Evolutionary conservation across 2,113 vertebrate species (phyloP).

Genomic region (Otus sunia): DNA sequence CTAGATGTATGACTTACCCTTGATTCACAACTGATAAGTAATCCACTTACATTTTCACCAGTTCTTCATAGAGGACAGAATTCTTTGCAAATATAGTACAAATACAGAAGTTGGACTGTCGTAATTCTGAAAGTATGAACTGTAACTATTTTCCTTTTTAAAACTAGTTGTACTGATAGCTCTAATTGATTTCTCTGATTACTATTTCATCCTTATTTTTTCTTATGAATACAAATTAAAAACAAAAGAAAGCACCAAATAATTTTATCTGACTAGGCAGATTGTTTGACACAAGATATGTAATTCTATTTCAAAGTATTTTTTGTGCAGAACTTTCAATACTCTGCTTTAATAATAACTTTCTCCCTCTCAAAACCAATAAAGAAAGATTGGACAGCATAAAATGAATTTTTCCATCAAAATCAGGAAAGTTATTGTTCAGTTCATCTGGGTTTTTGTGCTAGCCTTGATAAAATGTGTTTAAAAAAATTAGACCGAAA

Average conservation of each 20-base stretch:
- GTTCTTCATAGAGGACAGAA: neutral
- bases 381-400: neutral
- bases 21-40: neutral
- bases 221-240: neutral
- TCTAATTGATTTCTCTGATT: neutral
- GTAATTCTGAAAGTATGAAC: neutral
- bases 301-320: neutral
- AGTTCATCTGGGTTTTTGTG: neutral
- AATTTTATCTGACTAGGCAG: neutral
- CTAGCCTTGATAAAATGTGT: neutral
- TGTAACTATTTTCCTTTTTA: neutral
- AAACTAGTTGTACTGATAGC: neutral
- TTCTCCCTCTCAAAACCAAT: constrained; percentile 5
- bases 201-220: neutral
- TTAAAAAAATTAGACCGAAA: neutral
- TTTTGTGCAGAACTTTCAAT: neutral
- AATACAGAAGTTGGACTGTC: neutral
- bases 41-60: neutral
- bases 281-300: neutral
- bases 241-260: neutral
- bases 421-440: neutral
- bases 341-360: neutral
- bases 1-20: neutral
- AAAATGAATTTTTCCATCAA: neutral
- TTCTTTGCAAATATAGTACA: neutral